Evolutionary conservation across 2,797 vertebrate genomes (phyloP).

Genomic region (Enteromius viviparus): DNA sequence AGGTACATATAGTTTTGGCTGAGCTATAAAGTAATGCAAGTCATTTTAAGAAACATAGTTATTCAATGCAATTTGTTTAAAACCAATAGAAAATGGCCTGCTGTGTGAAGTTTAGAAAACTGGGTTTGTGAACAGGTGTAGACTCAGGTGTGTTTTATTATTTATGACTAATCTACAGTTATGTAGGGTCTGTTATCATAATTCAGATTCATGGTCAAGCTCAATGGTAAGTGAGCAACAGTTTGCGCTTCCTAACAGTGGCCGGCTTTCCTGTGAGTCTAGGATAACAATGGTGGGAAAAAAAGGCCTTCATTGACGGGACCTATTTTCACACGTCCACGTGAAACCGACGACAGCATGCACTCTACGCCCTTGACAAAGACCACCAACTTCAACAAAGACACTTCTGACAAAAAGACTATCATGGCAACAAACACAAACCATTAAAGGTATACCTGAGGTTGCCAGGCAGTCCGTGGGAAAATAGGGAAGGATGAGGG

Average conservation of each 20-base stretch:
- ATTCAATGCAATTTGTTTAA: background rate
- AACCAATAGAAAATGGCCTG: background rate
- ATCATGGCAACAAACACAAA: constrained; percentile 34
- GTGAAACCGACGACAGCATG: constrained; percentile 62
- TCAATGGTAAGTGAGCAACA: constrained; percentile 73
- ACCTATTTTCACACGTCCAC: constrained; percentile 84
- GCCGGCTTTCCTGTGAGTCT: constrained; percentile 83
- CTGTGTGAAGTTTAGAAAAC: background rate
- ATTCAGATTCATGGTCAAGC: constrained; percentile 49
- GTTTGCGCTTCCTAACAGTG: constrained; percentile 72
- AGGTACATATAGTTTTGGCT: background rate
- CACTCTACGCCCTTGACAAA: constrained; percentile 48
- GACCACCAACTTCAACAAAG: constrained; percentile 30
- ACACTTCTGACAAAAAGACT: constrained; percentile 1
- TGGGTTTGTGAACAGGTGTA: background rate
- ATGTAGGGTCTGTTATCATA: background rate
- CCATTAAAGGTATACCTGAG: background rate
- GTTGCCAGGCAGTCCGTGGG: constrained; percentile 6
- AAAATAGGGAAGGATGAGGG: constrained; percentile 6
- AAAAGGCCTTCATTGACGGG: constrained; percentile 72
- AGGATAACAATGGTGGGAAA: constrained; percentile 96
- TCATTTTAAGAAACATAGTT: background rate
- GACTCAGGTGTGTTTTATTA: constrained; percentile 11
- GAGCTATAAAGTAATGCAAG: background rate
- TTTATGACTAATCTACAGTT: constrained; percentile 16